phyloP scores from a whole-genome alignment of 92 coral and sea anemone species.

The Scolanthus callimorphus region DNA sequence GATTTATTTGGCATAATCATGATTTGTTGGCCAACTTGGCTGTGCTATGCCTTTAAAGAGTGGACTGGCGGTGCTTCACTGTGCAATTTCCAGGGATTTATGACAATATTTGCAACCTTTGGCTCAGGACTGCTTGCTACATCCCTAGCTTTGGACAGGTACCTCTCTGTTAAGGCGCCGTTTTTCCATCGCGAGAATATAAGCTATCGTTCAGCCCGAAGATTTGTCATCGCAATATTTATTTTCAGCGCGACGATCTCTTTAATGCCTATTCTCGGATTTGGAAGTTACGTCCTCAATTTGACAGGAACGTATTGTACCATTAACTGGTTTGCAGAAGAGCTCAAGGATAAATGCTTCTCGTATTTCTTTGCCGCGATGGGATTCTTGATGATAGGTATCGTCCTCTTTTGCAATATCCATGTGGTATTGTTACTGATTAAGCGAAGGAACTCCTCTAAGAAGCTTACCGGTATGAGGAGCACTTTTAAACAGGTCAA shows the following conservation, averaged over 20 bases:
- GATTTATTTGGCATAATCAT: slow-evolving; percentile 57
- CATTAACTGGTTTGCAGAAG: slow-evolving; percentile 62
- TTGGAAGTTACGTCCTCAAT: slow-evolving; percentile 68
- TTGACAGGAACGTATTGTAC: slow-evolving; percentile 66
- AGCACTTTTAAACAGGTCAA: slow-evolving; percentile 30
- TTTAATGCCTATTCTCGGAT: slow-evolving; percentile 46
- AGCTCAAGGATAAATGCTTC: slow-evolving; percentile 36
- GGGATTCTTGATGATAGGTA: slow-evolving; percentile 51
- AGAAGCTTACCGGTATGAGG: slow-evolving; percentile 26
- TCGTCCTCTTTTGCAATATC: slow-evolving; percentile 60
- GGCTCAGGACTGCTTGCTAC: slow-evolving; percentile 72
- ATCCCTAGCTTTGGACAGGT: slow-evolving; percentile 74
- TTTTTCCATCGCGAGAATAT: slow-evolving; percentile 63
- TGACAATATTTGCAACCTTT: slow-evolving; percentile 59
- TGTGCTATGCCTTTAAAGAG: slow-evolving; percentile 48
- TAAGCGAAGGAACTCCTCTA: slow-evolving; percentile 24
- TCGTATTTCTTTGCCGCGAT: slow-evolving; percentile 59
- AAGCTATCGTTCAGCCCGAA: slow-evolving; percentile 42
- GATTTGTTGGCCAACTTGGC: slow-evolving; percentile 71
- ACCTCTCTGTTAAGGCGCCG: slow-evolving; percentile 59
- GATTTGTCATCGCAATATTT: slow-evolving; percentile 23
- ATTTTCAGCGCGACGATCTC: slow-evolving; percentile 42
- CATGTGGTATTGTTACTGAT: slow-evolving; percentile 20
- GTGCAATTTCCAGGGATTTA: slow-evolving; percentile 80
- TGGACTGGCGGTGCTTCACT: slow-evolving; percentile 64